Evolutionary conservation across 2,113 vertebrate genomes (phyloP).

Genomic region (Paramormyrops kingsleyae): DNA sequence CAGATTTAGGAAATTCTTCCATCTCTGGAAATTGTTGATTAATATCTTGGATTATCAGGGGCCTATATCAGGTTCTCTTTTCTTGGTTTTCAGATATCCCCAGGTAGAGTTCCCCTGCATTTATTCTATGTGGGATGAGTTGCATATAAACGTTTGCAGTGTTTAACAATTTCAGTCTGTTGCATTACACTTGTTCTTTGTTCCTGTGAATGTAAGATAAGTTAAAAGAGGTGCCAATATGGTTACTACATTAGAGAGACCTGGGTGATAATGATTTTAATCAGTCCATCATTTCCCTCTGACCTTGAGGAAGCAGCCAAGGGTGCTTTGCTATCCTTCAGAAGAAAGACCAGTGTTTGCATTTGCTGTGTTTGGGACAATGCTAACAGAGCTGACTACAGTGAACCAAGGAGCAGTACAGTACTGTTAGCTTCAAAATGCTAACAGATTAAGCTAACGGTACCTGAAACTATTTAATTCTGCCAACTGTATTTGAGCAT

Average conservation of each 20-base stretch:
- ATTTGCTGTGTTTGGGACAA: neutral
- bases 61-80: slow-evolving; percentile 27
- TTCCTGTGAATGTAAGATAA: neutral
- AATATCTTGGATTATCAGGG: slow-evolving; percentile 28
- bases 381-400: neutral
- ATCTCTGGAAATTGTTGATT: slow-evolving; percentile 12
- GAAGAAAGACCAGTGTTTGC: neutral
- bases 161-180: neutral
- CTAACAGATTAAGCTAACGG: slow-evolving; percentile 22
- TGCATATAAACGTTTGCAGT: neutral
- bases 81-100: slow-evolving; percentile 21
- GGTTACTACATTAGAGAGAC: neutral
- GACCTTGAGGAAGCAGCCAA: neutral
- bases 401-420: neutral
- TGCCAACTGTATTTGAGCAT: slow-evolving; percentile 28
- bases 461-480: slow-evolving; percentile 30
- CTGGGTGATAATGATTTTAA: neutral
- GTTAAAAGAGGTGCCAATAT: neutral
- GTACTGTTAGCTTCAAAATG: slow-evolving; percentile 24
- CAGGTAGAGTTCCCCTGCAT: neutral
- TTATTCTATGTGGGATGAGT: neutral
- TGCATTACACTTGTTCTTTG: neutral
- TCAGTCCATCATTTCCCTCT: neutral
- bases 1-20: neutral
- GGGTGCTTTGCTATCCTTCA: neutral